Evolutionary conservation across 1,140 invertebrate species (phyloP).

Genomic region (Dufourea novaeangliae): DNA sequence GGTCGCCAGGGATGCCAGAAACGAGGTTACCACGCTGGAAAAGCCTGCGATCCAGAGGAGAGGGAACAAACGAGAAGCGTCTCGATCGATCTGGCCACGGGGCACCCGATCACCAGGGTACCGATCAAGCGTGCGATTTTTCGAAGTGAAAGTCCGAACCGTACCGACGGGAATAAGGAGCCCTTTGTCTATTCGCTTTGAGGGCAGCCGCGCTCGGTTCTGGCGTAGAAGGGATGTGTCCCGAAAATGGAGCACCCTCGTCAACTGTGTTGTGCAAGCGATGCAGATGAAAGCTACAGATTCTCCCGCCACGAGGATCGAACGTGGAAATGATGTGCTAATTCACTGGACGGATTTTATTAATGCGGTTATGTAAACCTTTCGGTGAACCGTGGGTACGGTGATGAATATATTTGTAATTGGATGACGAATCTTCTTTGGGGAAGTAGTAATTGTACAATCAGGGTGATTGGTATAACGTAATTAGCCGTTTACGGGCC

Average conservation of each 20-base stretch:
- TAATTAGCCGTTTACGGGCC: too few relatives aligned
- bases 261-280: background rate
- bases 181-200: conserved; percentile 24
- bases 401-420: too few relatives aligned
- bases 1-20: conserved; percentile 29
- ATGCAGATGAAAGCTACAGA: conserved; percentile 3
- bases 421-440: too few relatives aligned
- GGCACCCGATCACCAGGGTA: conserved; percentile 11
- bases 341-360: background rate
- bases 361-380: background rate
- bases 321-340: background rate
- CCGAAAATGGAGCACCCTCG: background rate
- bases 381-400: background rate
- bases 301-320: background rate
- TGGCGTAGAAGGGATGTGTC: background rate
- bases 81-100: conserved; percentile 11
- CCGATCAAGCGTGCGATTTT: conserved; percentile 38
- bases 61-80: conserved; percentile 3
- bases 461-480: too few relatives aligned
- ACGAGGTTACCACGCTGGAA: conserved; percentile 38
- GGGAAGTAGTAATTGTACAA: too few relatives aligned
- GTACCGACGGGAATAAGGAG: conserved; percentile 27
- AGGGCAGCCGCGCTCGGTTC: background rate
- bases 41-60: background rate
- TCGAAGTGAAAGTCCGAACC: conserved; percentile 44